phyloP scores from a whole-genome alignment of 2,113 vertebrate species.

The Ornithorhynchus anatinus region DNA sequence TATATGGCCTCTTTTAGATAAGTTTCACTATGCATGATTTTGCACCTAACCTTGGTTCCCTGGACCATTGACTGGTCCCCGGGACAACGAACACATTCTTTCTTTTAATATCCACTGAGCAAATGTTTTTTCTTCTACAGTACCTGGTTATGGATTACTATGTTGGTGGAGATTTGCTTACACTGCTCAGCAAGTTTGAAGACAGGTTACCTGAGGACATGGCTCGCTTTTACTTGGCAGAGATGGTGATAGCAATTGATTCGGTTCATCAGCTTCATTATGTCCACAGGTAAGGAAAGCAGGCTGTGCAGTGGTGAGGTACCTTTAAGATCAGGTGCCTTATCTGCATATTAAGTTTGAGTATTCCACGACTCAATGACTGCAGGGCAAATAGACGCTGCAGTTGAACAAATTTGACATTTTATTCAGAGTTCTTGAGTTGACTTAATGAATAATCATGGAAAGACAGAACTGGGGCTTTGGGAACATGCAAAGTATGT shows the following conservation, averaged over 20 bases:
- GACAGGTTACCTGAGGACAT: constrained; percentile 97
- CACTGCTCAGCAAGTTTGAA: constrained; percentile 98
- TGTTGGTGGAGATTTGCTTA: constrained; percentile 96
- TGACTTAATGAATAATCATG: too few species aligned
- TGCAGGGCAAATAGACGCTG: too few species aligned
- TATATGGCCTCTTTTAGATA: too few species aligned
- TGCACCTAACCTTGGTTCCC: too few species aligned
- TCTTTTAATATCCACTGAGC: background rate
- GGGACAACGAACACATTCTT: background rate
- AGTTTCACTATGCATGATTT: too few species aligned
- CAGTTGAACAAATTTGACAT: too few species aligned
- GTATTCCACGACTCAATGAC: too few species aligned
- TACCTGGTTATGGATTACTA: constrained; percentile 99
- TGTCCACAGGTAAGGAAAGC: constrained; percentile 87
- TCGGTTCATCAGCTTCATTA: constrained; percentile 98
- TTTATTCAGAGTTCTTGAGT: too few species aligned
- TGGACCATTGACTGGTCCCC: too few species aligned
- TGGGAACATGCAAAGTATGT: too few species aligned
- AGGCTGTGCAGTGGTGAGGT: background rate
- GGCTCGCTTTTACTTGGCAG: constrained; percentile 97
- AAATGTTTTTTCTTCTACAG: constrained; percentile 61
- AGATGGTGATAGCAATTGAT: constrained; percentile 98
- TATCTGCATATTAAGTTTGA: background rate
- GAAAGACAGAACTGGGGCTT: too few species aligned
- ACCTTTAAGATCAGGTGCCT: background rate